Evolutionary conservation across 2,113 vertebrate species (phyloP).

Genomic region (Ceuthmochares aereus): DNA sequence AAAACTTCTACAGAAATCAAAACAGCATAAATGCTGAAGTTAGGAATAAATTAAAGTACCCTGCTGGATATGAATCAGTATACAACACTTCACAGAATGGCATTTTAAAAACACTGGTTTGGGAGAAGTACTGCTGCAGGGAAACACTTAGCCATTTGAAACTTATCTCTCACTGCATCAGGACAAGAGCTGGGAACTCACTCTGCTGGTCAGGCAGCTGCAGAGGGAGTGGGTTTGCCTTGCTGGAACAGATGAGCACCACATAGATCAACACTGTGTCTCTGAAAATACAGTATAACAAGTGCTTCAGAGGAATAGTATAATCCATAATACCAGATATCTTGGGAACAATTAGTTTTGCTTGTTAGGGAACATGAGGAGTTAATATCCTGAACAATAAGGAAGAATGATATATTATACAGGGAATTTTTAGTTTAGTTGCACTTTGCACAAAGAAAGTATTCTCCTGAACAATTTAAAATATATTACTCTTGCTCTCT

Average conservation of each 20-base stretch:
- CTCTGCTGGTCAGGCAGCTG: background rate
- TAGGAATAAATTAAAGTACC: background rate
- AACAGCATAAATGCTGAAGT: background rate
- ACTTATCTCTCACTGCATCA: background rate
- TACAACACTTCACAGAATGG: background rate
- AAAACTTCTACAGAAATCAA: background rate
- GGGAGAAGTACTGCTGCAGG: background rate
- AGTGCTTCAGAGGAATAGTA: background rate
- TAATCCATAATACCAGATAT: background rate
- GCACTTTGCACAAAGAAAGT: background rate
- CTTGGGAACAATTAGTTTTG: background rate
- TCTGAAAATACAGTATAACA: background rate
- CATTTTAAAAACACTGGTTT: background rate
- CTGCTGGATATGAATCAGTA: background rate
- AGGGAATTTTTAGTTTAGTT: background rate
- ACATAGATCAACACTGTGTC: background rate
- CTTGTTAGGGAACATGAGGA: background rate
- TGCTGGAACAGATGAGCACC: background rate
- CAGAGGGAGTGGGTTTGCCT: background rate
- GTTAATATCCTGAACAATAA: constrained; percentile 8
- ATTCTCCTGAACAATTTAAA: background rate
- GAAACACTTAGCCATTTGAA: background rate
- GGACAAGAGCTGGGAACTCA: background rate
- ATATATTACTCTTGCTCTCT: background rate
- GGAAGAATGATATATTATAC: background rate